Base-by-base conservation (phyloP, 2,888 invertebrate genomes). In the Oasisia sp. region DNA sequence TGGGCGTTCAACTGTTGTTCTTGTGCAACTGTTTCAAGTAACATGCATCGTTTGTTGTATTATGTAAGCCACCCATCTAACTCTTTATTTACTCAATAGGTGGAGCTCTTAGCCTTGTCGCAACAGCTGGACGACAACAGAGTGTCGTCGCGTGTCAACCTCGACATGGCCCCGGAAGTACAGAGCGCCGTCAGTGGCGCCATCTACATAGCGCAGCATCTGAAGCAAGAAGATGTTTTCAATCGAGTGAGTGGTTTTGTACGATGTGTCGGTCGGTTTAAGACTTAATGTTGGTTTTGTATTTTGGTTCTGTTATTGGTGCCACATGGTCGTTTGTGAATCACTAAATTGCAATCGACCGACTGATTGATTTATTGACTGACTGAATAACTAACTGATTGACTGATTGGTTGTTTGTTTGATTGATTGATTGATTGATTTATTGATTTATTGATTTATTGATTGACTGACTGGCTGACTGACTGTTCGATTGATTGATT, bases 161-260 rank as follows among this genome's bases (percentile, higher is more conserved):
- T 92, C 3, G 91, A 93, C 12, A 92, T 92, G 32, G 91, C 92
- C 3, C 91, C 92, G n/a, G 94, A 94, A n/a, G 93, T 94, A 9
- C 92, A 93, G 90, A 93, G 92, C 58, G 94, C 94, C 32, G 94
- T 94, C 58, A 93, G 94, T 27, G 94, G 94, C 32, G 94, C 94
- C 11, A 93, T 93, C 32, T 94, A 92, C 93, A 94, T 94, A 32
- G 94, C 94, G 56, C 94, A 94, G 89, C 94, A 94, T 90, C 92
- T 94, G 74, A 94, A 94, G 92, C 93, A 93, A 45, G 94, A 94
- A 92, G 94, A 94, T 89, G 94, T 93, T 32, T 93, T 92, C 90
- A 93, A 93, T 32, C 91, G 94, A 92, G 94, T 94, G 58, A 91
- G 92, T 91, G 74, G 7, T 27, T 7, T 74, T n/a, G 38, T n/a